Base-by-base conservation (phyloP, 2,113 vertebrate species). In the Spheniscus mendiculus region DNA sequence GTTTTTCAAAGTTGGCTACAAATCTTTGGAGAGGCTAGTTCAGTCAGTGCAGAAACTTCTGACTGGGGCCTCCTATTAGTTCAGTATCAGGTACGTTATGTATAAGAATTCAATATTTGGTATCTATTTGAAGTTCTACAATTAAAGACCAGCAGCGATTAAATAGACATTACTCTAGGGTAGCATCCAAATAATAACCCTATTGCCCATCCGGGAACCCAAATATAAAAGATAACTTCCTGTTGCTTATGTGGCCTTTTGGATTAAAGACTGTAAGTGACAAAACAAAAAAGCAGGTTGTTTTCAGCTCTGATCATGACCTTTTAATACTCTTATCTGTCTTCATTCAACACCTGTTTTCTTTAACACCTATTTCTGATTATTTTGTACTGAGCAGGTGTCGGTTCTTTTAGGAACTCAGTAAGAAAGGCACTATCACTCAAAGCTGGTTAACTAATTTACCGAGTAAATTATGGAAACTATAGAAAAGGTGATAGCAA, bases 31-130 rank as follows among this genome's bases (percentile, higher is more conserved):
- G 27, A 66, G 7, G 4, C 3, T 83, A 10, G 1, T 83, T 80
- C 27, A 53, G 11, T 52, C 71, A 80, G 29, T 6, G 15, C 7
- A 78, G 13, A 82, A 84, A 70, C 6, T 61, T 84, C 30, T 69
- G 40, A n/a, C 8, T 32, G 11, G 3, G 8, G 5, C 5, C 3
- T 74, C 12, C 23, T 71, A 20, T 13, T n/a, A n/a, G 12, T 40
- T 82, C 27, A 49, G 6, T 29, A 67, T 45, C 11, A 62, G 4
- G 3, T 65, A 10, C 0, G 0, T 56, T 74, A 20, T 15, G 3
- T 36, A 14, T 50, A 58, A 59, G 15, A 73, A 66, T 56, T 70
- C 17, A 32, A 12, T 45, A 77, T 70, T 52, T 78, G 4, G 2
- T 49, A 53, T 52, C 11, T 49, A 18, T 66, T 82, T 59, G 8